Evolutionary conservation across 2,888 invertebrate species (phyloP).

Genomic region (Venustoraphidia nigricollis): DNA sequence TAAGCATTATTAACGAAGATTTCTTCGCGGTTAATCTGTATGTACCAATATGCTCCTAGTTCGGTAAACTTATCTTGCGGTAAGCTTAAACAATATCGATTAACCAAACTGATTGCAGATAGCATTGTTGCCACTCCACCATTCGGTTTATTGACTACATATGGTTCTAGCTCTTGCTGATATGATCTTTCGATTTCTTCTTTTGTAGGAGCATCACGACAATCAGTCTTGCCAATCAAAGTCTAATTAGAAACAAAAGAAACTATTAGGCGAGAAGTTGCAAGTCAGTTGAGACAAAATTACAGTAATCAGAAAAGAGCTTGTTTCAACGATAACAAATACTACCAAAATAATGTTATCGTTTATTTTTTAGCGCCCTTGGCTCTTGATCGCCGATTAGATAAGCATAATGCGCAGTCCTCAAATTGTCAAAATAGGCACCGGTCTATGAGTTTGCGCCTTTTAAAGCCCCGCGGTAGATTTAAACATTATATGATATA

Average conservation of each 20-base stretch:
- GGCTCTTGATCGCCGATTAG: no score
- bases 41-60: constrained; percentile 39
- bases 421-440: no score
- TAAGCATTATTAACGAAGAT: background rate
- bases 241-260: constrained; percentile 22
- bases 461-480: no score
- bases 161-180: constrained; percentile 35
- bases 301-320: no score
- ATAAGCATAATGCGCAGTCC: no score
- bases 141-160: constrained; percentile 24
- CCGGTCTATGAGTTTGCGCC: no score
- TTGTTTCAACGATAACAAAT: no score
- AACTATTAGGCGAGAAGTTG: no score
- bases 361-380: no score
- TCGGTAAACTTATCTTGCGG: constrained; percentile 59
- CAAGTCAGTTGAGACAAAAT: no score
- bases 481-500: no score
- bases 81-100: constrained; percentile 65
- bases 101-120: constrained; percentile 50
- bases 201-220: constrained; percentile 34
- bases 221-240: constrained; percentile 38
- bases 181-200: constrained; percentile 40
- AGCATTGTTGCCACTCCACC: constrained; percentile 35
- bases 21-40: constrained; percentile 9
- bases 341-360: no score